Conservation (phyloP, 1,140 invertebrate species). For the Macrobrachium nipponense region DNA sequence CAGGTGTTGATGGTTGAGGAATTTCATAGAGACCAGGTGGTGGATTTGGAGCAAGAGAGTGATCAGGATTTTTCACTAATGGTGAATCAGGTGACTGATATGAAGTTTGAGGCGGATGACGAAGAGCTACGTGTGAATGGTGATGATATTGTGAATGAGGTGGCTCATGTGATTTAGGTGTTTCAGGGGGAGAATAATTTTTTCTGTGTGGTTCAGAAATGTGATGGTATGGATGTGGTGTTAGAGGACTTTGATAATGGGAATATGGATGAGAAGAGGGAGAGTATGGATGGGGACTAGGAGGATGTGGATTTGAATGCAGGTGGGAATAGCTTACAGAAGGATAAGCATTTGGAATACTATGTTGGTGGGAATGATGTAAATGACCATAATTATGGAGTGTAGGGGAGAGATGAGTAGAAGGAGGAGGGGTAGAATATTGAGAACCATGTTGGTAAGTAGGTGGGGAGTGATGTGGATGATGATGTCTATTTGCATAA, state of each 20-base stretch:
- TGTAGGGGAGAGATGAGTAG: neutral
- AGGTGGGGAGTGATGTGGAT: neutral
- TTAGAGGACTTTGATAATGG: neutral
- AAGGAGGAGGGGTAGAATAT: neutral
- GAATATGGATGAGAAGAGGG: constrained; percentile 1
- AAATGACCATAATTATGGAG: neutral
- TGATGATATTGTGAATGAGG: no score
- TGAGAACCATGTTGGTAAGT: neutral
- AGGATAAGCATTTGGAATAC: no score
- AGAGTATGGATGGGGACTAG: constrained; percentile 3
- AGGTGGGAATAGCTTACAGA: neutral
- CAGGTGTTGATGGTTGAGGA: neutral
- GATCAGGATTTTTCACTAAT: neutral
- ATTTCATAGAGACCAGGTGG: neutral
- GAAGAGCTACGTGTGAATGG: no score
- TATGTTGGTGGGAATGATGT: no score
- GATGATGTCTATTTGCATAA: neutral
- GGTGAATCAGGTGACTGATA: no score
- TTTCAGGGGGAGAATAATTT: neutral
- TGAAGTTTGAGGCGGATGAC: no score
- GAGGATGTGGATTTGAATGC: neutral
- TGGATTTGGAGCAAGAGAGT: neutral
- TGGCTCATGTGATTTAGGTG: no score
- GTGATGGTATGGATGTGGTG: neutral
- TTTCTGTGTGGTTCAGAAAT: neutral